Conservation (phyloP, 1,140 invertebrate genomes). For the Lordiphosa mommai region DNA sequence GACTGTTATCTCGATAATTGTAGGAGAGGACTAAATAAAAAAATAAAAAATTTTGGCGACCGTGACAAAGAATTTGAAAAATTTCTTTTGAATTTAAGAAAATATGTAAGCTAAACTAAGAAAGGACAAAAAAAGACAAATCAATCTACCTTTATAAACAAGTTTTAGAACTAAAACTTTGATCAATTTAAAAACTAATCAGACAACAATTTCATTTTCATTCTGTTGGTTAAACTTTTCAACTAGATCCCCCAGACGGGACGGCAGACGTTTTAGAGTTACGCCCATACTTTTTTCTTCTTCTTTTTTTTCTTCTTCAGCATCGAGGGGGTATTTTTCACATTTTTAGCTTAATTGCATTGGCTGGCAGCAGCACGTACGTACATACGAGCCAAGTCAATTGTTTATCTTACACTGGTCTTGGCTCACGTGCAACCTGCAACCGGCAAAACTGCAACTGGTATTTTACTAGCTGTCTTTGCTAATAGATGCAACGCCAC, state of each 20-base stretch:
- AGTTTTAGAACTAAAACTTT: too few species aligned
- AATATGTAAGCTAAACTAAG: too few species aligned
- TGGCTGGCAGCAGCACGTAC: conserved; percentile 53
- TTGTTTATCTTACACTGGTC: conserved; percentile 54
- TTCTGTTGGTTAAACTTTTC: conserved; percentile 21
- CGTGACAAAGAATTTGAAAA: too few species aligned
- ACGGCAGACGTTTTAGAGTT: conserved; percentile 1
- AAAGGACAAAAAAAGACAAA: background rate
- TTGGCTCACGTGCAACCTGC: conserved; percentile 40
- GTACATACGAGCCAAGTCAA: conserved; percentile 25
- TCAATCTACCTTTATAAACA: conserved; percentile 13
- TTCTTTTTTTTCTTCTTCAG: background rate
- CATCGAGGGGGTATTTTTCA: conserved; percentile 58
- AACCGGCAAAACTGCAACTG: conserved; percentile 46
- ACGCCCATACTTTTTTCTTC: conserved; percentile 18
- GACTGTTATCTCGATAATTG: too few species aligned
- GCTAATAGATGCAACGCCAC: conserved; percentile 24
- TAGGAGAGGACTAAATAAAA: too few species aligned
- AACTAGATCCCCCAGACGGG: too few species aligned
- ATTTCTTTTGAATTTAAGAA: too few species aligned
- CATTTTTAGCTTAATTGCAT: conserved; percentile 76
- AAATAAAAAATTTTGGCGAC: too few species aligned
- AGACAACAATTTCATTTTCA: conserved; percentile 40
- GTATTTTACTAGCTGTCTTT: conserved; percentile 50
- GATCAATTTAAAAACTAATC: conserved; percentile 32